Evolutionary conservation across 2,888 invertebrate species (phyloP).

Genomic region (Pandemis heparana): DNA sequence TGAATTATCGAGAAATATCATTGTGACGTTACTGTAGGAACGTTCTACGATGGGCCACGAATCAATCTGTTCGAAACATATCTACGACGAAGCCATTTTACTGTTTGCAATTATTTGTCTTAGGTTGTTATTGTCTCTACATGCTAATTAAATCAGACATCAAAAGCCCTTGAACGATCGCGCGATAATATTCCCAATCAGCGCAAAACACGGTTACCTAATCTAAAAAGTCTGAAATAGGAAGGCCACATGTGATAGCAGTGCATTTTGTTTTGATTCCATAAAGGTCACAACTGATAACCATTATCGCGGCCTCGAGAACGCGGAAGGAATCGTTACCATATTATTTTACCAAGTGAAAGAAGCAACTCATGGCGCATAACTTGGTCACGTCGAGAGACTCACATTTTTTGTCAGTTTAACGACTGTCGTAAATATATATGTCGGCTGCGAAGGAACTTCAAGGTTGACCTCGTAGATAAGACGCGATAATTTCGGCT

Average conservation of each 20-base stretch:
- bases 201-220: slow-evolving; percentile 42
- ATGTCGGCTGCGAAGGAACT: slow-evolving; percentile 72
- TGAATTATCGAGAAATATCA: no score
- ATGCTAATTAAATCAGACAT: slow-evolving; percentile 10
- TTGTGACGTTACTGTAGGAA: no score
- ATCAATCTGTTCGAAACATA: background rate
- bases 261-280: slow-evolving; percentile 69
- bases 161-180: slow-evolving; percentile 36
- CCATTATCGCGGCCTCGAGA: slow-evolving; percentile 71
- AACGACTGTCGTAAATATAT: slow-evolving; percentile 72
- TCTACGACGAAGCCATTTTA: slow-evolving; percentile 5
- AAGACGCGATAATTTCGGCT: slow-evolving; percentile 79
- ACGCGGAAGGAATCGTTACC: slow-evolving; percentile 73
- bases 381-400: slow-evolving; percentile 47
- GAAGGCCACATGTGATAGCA: slow-evolving; percentile 69
- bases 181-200: slow-evolving; percentile 40
- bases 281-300: slow-evolving; percentile 74
- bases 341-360: slow-evolving; percentile 66
- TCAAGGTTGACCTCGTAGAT: slow-evolving; percentile 83
- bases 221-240: slow-evolving; percentile 52
- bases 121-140: background rate
- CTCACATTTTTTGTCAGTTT: slow-evolving; percentile 65
- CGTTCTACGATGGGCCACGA: no score
- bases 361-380: slow-evolving; percentile 36
- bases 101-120: slow-evolving; percentile 11